phyloP scores from a whole-genome alignment of 2,113 vertebrate species.

The Crocuta crocuta region DNA sequence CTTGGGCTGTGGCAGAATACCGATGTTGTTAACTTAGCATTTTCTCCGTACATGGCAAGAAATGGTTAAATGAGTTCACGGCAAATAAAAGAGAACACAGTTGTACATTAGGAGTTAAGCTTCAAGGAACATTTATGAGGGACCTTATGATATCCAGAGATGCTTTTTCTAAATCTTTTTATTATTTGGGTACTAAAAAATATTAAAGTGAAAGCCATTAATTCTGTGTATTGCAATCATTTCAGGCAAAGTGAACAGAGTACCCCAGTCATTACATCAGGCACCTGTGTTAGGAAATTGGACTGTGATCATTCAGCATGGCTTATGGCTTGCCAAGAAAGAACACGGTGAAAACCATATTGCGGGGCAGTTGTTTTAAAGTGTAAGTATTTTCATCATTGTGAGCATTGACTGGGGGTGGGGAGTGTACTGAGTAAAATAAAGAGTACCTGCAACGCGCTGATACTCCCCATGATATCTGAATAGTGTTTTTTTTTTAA shows the following conservation, averaged over 20 bases:
- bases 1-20: neutral
- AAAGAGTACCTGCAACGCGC: neutral
- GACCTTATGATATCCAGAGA: neutral
- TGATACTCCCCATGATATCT: neutral
- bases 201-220: neutral
- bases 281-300: neutral
- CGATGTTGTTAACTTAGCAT: neutral
- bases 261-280: neutral
- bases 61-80: neutral
- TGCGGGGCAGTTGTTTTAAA: slow-evolving; percentile 63
- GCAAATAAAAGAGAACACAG: neutral
- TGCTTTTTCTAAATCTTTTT: neutral
- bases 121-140: neutral
- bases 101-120: neutral
- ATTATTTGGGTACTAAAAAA: neutral
- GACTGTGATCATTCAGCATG: neutral
- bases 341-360: slow-evolving; percentile 62
- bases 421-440: neutral
- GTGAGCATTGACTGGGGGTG: neutral
- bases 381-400: slow-evolving; percentile 70
- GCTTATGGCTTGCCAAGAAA: slow-evolving; percentile 74
- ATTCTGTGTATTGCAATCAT: neutral
- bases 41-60: neutral
- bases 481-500: neutral
- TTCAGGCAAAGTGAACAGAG: neutral